Base-by-base conservation (phyloP, 2,888 invertebrate genomes). In the Pilophorus perplexus region DNA sequence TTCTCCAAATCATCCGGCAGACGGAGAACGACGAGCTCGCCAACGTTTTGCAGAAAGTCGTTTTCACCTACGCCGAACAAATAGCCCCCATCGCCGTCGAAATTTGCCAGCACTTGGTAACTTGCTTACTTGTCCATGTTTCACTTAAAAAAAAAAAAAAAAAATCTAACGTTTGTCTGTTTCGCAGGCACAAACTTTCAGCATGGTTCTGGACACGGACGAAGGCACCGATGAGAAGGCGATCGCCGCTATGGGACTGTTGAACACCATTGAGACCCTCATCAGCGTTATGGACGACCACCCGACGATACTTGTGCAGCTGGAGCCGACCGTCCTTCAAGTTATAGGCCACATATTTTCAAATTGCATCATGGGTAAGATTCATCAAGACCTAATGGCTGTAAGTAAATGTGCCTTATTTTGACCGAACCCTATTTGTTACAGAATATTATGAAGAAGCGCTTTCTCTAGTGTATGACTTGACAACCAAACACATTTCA, bases 1-100 rank as follows among this genome's bases (percentile, higher is more conserved):
- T 98, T 62, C 79, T 99, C 59, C 88, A 89, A 71, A 87, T 99
- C 44, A 92, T 99, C 64, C 84, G 95, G 18, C 91, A 95, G 79
- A 98, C 98, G 0, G 96, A 97, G 79, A 97, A 94, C 77, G 99
- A 99, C 77, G 98, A 98, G 77, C 83, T 99, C 70, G 95, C 96
- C 0, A 90, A 87, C 74, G 97, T 97, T 0, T 86, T 99, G 81
- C 98, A 99, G 77, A 93, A 91, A 77, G 84, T 94, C 72, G 94
- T 97, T 14, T 93, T 90, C 74, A 84, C 89, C 33, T 98, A 90
- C 76, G 87, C 90, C 0, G 88, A 90, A 71, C 91, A 95, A 75
- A 79, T 98, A 69, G 84, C 88, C 75, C 92, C 95, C 0, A 90
- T 99, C 75, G 95, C 97, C 8, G 90, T 90, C 42, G 92, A 97